Base-by-base conservation (phyloP, 2,888 invertebrate genomes). In the Agonopterix subpropinquella region DNA sequence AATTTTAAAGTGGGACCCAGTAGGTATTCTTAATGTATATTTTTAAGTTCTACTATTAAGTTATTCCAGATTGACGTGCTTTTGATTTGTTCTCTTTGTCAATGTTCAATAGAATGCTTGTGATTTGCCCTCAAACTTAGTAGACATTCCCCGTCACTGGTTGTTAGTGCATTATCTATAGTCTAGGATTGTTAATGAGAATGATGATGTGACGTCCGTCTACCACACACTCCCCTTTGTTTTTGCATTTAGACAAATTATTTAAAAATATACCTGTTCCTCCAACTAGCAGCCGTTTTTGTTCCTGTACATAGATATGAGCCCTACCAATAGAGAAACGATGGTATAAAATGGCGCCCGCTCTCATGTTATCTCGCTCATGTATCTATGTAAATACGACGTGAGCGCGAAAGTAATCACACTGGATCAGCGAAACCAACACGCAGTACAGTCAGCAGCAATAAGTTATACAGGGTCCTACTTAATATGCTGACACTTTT, bases 31-130 rank as follows among this genome's bases (percentile, higher is more conserved):
- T 72, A 77, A 70, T 63, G 58, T 76, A 70, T 80, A 80, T 77
- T 72, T 74, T 67, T 83, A 81, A 83, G 84, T 84, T 78, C 82
- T 84, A 82, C 66, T 73, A 62, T 77, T 85, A 83, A 83, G 80
- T 83, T 85, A 80, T 82, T 85, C 80, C 80, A 79, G 70, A 77
- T 77, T 76, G 77, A 77, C 74, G 69, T 73, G 77, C 74, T 78
- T 71, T 73, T 73, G 78, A 67, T 74, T 73, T 67, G 65, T 73
- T 65, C 61, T 67, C 61, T 58, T 66, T 63, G 65, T 57, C 59
- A 18, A 15, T 41, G 41, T 41, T 46, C 11, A 18, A 28, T 28
- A 28, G 28, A 18, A 28, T 28, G 28, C 28, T 7, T 64, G 61
- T 67, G 56, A 62, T 60, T 59, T 56, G 45, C 47, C 58, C 49